Evolutionary conservation across 2,113 vertebrate species (phyloP).

Genomic region (Ictidomys tridecemlineatus): DNA sequence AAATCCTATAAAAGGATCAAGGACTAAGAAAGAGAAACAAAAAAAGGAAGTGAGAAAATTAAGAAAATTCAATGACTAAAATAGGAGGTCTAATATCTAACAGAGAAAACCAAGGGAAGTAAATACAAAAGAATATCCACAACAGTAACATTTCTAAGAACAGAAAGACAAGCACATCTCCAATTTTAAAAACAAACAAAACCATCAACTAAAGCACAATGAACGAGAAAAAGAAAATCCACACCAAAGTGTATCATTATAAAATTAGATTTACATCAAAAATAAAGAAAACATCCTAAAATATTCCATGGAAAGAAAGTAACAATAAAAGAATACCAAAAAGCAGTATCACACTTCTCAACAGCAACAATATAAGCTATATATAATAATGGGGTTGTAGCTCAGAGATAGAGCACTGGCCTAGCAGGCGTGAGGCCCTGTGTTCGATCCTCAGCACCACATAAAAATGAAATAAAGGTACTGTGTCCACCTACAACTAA

Average conservation of each 20-base stretch:
- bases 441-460: too few relatives aligned
- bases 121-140: slow-evolving; percentile 17
- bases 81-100: not conserved
- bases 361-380: not conserved
- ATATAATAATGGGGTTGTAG: not conserved
- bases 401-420: too few relatives aligned
- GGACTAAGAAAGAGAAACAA: not conserved
- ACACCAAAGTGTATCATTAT: not conserved
- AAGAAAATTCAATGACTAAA: not conserved
- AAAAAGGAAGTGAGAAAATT: too few relatives aligned
- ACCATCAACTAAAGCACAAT: not conserved
- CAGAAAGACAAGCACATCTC: not conserved
- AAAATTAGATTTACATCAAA: not conserved
- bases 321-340: not conserved
- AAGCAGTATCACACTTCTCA: not conserved
- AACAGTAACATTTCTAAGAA: not conserved
- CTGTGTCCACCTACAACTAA: too few relatives aligned
- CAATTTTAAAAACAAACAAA: not conserved
- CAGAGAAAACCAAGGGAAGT: not conserved
- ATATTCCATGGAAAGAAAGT: not conserved
- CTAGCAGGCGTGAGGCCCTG: too few relatives aligned
- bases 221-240: not conserved
- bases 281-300: not conserved
- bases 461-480: too few relatives aligned
- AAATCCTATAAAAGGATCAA: not conserved